Evolutionary conservation across 2,888 invertebrate species (phyloP).

Genomic region (Pogonocherus hispidulus): DNA sequence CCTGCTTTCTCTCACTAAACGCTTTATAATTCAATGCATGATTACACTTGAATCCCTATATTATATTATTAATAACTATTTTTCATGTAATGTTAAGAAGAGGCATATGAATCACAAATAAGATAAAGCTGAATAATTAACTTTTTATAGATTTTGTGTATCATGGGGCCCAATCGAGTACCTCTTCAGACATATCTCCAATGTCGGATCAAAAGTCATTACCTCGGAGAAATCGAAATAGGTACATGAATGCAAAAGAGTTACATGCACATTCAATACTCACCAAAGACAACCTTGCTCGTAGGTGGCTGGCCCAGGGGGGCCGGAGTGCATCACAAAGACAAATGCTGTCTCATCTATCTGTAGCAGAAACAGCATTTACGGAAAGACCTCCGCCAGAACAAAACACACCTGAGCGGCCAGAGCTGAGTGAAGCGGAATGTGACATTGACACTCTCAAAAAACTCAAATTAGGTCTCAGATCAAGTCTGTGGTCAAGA

Average conservation of each 20-base stretch:
- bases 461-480: slow-evolving; percentile 79
- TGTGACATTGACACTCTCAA: slow-evolving; percentile 82
- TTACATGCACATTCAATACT: slow-evolving; percentile 49
- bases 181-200: slow-evolving; percentile 83
- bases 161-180: slow-evolving; percentile 82
- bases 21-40: slow-evolving; percentile 12
- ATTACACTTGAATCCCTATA: neutral
- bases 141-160: slow-evolving; percentile 77
- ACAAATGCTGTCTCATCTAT: slow-evolving; percentile 76
- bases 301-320: slow-evolving; percentile 70
- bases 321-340: slow-evolving; percentile 68
- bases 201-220: slow-evolving; percentile 84
- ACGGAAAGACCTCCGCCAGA: slow-evolving; percentile 66
- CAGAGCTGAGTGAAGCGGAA: slow-evolving; percentile 79
- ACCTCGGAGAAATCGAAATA: slow-evolving; percentile 78
- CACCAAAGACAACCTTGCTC: slow-evolving; percentile 49
- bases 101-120: too few relatives aligned
- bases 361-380: slow-evolving; percentile 73
- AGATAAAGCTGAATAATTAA: too few relatives aligned
- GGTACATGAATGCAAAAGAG: slow-evolving; percentile 69
- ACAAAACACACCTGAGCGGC: slow-evolving; percentile 69
- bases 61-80: too few relatives aligned
- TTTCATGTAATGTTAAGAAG: too few relatives aligned
- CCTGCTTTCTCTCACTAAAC: neutral
- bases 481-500: slow-evolving; percentile 80